Base-by-base conservation (phyloP, 2,888 invertebrate species). In the Agapostemon virescens region DNA sequence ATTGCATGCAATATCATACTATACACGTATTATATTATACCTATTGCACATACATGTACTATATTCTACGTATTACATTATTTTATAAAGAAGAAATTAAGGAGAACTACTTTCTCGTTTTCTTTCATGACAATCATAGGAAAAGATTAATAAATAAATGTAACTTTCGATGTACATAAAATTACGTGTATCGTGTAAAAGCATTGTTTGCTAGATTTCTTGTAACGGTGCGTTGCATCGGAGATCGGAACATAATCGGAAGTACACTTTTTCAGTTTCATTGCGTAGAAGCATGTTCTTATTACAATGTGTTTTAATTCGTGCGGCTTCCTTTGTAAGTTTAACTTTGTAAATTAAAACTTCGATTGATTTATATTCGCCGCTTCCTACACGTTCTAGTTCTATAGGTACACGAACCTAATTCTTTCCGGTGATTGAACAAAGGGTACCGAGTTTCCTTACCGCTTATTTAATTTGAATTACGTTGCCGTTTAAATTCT, bases 391-490 rank as follows among this genome's bases (percentile, higher is more conserved):
- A 55, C 26, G 55, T 55, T 55, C 26, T 55, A 26, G 55, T 26
- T 15, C 17, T 26, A 26, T 55, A 17, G 6, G 15, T 26, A 26
- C 26, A 26, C 26, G 26, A 26, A 55, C n/a, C 52, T 20, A 45
- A 5, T 3, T 49, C 49, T 55, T 55, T 55, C 55, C 55, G 55
- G 26, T 55, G 55, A 55, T 26, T 55, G 55, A 55, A 55, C 55
- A 55, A 55, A 55, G 55, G 55, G 26, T 26, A 55, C 55, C 26
- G 55, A 55, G 26, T 55, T 55, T 55, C 55, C 55, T 55, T 55
- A 26, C 55, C 55, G 55, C 55, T 55, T 55, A 55, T 55, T 55
- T 55, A 55, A 55, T 55, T 55, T 55, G 55, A 26, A 17, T 55
- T 55, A 55, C 55, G 55, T 7, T 55, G 17, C 55, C 55, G 26